phyloP scores from a whole-genome alignment of 2,113 vertebrate genomes.

The Muntiacus reevesi region DNA sequence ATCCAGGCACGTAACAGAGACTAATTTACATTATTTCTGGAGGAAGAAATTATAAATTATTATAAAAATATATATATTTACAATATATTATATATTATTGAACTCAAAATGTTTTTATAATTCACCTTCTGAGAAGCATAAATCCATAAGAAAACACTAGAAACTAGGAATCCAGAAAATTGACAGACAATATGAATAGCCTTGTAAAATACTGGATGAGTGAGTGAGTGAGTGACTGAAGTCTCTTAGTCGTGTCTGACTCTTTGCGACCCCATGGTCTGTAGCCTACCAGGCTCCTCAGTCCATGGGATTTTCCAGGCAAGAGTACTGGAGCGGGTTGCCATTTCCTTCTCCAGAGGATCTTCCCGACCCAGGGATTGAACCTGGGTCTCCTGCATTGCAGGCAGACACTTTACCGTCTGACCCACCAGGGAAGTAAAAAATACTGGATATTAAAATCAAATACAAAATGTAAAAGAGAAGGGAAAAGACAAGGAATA shows the following conservation, averaged over 20 bases:
- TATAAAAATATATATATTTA: neutral
- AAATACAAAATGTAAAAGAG: neutral
- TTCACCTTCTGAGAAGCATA: neutral
- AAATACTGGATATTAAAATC: neutral
- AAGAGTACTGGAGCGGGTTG: neutral
- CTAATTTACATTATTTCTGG: neutral
- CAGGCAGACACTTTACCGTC: neutral
- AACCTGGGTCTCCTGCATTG: fast-evolving
- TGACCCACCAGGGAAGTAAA: neutral
- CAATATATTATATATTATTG: neutral
- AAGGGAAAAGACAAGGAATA: neutral
- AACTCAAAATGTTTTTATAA: neutral
- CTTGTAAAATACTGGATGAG: neutral
- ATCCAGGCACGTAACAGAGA: neutral
- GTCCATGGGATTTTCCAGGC: neutral
- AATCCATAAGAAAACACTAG: neutral
- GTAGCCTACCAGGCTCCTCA: neutral
- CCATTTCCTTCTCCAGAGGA: neutral
- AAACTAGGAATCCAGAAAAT: neutral
- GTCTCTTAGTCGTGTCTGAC: fast-evolving
- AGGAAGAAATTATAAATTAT: neutral
- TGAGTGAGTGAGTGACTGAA: neutral
- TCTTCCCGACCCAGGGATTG: neutral
- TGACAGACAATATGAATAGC: neutral
- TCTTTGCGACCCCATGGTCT: neutral